Base-by-base conservation (phyloP, 2,888 invertebrate species). In the Glyphotaelius pellucidus region DNA sequence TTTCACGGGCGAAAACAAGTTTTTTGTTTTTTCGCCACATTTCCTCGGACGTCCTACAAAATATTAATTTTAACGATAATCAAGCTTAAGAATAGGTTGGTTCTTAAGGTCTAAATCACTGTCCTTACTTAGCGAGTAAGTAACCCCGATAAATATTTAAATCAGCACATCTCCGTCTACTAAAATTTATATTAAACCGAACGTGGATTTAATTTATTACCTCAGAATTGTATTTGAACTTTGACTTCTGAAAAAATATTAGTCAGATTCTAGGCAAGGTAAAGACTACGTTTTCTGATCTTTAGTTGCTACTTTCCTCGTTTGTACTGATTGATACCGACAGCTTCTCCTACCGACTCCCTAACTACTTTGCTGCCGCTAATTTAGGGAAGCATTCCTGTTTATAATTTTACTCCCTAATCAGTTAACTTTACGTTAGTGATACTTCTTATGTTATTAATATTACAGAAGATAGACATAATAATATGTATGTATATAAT, bases 311-410 rank as follows among this genome's bases (percentile, higher is more conserved):
- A 83, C 31, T 38, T 47, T 84, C 91, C 35, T 87, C 79, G 91
- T 93, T 93, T 93, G 93, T 93, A 93, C 93, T 93, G 91, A 93
- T 92, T 93, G 92, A 93, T 92, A 93, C 91, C 90, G 91, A 92
- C 91, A 92, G 91, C 90, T 80, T 89, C 91, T 83, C 85, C 85
- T 92, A 85, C 90, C 30, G 89, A 87, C 91, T 92, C 81, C 91
- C 91, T 92, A 92, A 90, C 92, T 92, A 93, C 87, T 90, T 89
- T 79, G 47, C 90, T 89, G 92, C 93, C 93, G 85, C 91, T 93
- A 93, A 88, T 91, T 91, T 91, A 91, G 91, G 93, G 92, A 92
- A 93, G 93, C 93, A 91, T 92, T 89, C 79, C 30, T 88, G 89
- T 92, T 91, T 89, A 83, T 31, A 90, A 88, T 90, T 92, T 89